A percentile compares a stretch with the other conserved stretches of the same genome.
Conservation (phyloP, 2,797 vertebrate genomes). For the Dendrocincla fuliginosa region DNA sequence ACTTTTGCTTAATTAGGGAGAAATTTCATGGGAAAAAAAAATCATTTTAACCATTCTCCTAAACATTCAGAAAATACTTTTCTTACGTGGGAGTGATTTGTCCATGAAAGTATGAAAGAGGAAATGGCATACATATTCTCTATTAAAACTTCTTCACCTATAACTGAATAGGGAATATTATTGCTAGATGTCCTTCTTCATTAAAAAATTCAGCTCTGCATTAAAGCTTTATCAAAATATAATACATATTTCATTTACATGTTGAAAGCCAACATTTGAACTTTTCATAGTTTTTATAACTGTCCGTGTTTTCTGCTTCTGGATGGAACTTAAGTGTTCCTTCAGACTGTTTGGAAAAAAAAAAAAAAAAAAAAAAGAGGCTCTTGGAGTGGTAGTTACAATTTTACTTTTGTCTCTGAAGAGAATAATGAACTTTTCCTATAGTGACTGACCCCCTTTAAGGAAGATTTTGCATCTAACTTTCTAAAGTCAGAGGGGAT, state of each 20-base stretch:
- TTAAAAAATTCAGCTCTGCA: background rate
- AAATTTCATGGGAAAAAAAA: background rate
- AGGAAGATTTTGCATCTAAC: background rate
- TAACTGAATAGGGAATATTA: background rate
- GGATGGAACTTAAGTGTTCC: background rate
- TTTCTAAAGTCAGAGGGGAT: background rate
- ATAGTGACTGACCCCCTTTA: background rate
- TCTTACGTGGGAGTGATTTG: background rate
- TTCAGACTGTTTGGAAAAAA: background rate
- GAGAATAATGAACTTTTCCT: background rate
- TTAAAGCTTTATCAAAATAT: background rate
- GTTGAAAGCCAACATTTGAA: background rate
- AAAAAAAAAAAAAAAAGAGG: background rate
- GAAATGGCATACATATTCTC: background rate
- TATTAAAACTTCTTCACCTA: background rate
- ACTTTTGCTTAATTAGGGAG: background rate
- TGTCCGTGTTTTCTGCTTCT: background rate
- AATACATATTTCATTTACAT: background rate
- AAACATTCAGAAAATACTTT: background rate
- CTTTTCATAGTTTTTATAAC: background rate
- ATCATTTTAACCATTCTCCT: background rate
- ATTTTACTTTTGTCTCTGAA: background rate
- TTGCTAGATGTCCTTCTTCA: background rate
- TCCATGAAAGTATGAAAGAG: background rate
- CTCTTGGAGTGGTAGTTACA: background rate